Evolutionary conservation across 2,113 vertebrate genomes (phyloP), one percentile per base, ranked within the genome.

Genomic region (Pseudopipra pipra): DNA sequence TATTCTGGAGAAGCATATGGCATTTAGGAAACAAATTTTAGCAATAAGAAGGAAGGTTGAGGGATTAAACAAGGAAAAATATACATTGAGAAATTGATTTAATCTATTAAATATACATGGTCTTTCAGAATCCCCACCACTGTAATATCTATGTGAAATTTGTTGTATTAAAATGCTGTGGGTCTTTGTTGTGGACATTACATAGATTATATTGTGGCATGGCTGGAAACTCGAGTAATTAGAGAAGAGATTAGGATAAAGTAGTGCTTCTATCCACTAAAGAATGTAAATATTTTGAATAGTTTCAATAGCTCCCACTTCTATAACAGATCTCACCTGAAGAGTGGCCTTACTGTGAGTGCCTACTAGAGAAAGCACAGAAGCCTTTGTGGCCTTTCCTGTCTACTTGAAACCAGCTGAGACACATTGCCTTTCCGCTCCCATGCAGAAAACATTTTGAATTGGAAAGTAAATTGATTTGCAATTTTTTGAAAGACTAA

Each of bases 201-300:
- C 37, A 66, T 72, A 96, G 81, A 70, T 63, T 65, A 87, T 58
- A 55, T 85, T 71, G 8, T 35, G 55, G 65, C 58, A 66, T 7
- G 47, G 67, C 91, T 95, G 68, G n/a, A 71, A 88, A 43, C 47
- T 89, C 66, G 73, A 88, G 84, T 92, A 93, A 96, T 96, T 96
- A 95, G 63, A 94, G 93, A 73, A 82, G 74, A 96, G 87, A 97
- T 97, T 94, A 97, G 71, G 81, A 88, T 89, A 90, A 95, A 92
- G 75, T 80, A 75, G 70, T 84, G 52, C 82, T 97, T 96, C 67
- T 68, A 91, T 78, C 94, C 87, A 94, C 51, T 58, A 54, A 96
- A 87, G 95, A 97, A 92, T 96, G 87, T 95, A 97, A 97, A 98
- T 96, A 95, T 97, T 97, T 95, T 96, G 89, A 95, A 94, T 97